Evolutionary conservation across 2,888 invertebrate species (phyloP).

Genomic region (Apoderus coryli): DNA sequence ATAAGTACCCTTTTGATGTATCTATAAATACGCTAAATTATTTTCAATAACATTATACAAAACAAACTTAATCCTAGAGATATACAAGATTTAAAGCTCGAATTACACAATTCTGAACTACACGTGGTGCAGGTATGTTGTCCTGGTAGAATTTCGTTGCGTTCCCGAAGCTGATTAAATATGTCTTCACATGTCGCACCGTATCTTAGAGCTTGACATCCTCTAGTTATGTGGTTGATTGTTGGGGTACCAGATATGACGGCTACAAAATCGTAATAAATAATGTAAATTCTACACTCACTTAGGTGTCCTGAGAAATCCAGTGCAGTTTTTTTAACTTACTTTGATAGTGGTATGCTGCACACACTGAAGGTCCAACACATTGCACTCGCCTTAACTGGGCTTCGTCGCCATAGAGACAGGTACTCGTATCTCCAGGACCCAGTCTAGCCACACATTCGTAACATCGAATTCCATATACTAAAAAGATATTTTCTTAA

Average conservation of each 20-base stretch:
- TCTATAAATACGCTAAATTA: too few relatives aligned
- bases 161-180: constrained; percentile 22
- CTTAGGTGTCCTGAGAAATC: constrained; percentile 6
- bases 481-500: constrained; percentile 15
- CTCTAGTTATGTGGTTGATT: constrained; percentile 21
- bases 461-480: constrained; percentile 21
- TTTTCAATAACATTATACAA: too few relatives aligned
- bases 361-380: constrained; percentile 25
- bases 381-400: constrained; percentile 21
- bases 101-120: constrained; percentile 24
- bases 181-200: constrained; percentile 26
- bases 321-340: constrained; percentile 11
- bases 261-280: constrained; percentile 14
- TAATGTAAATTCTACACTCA: too few relatives aligned
- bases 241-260: constrained; percentile 19
- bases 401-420: constrained; percentile 21
- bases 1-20: too few relatives aligned
- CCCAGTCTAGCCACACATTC: constrained; percentile 22
- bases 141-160: constrained; percentile 22
- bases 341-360: constrained; percentile 25
- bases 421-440: constrained; percentile 21
- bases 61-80: too few relatives aligned
- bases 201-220: constrained; percentile 23
- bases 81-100: too few relatives aligned
- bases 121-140: constrained; percentile 26